Evolutionary conservation across 2,113 vertebrate genomes (phyloP).

Genomic region (Mirounga angustirostris): DNA sequence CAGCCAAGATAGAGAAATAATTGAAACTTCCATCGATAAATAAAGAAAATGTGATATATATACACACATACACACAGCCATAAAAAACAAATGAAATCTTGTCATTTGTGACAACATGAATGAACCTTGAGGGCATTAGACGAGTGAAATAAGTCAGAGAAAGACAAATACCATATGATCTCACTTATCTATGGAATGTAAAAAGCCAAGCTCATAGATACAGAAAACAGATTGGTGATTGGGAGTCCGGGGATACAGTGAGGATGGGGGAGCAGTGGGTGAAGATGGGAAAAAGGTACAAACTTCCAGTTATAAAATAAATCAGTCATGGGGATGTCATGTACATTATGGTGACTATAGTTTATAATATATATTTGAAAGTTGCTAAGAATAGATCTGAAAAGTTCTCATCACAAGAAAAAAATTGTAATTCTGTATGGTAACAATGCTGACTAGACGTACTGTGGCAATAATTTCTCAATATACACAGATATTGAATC

Average conservation of each 20-base stretch:
- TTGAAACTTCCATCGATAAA: neutral
- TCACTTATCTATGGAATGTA: neutral
- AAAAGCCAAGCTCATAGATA: neutral
- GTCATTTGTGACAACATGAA: neutral
- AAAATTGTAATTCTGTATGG: neutral
- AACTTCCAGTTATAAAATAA: neutral
- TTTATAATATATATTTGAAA: neutral
- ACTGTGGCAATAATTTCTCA: neutral
- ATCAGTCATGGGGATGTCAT: neutral
- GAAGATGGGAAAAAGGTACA: neutral
- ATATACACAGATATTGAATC: neutral
- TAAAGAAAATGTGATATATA: neutral
- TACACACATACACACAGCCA: neutral
- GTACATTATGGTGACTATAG: neutral
- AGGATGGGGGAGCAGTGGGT: neutral
- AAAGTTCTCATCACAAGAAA: neutral
- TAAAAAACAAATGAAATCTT: neutral
- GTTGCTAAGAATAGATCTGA: neutral
- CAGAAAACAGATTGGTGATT: neutral
- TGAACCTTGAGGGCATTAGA: neutral
- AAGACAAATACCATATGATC: neutral
- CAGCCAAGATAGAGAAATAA: neutral
- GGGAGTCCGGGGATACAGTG: neutral
- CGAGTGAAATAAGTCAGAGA: neutral
- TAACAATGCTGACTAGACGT: neutral